These are phyloP conservation scores for Agriopis aurantiaria DNA, from an alignment of 2,888 invertebrate genomes.

Conservation along the genomic window DNA sequence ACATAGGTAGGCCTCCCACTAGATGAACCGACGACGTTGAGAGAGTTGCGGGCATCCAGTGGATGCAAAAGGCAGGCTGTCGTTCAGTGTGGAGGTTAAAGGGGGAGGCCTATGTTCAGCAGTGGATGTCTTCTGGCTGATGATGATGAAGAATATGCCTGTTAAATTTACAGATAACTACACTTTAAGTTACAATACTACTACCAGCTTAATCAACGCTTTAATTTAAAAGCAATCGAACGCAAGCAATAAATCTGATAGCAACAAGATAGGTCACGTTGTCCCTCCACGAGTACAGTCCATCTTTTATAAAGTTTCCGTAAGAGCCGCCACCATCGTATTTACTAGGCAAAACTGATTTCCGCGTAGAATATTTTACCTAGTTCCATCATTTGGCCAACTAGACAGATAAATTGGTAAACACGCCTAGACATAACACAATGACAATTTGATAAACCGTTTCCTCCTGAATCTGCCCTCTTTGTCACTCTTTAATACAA, in stretches of 20 bases:
- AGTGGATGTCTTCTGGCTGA: no score
- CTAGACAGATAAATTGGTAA: neutral
- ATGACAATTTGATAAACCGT: slow-evolving; percentile 45
- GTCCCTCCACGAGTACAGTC: neutral
- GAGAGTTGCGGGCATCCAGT: no score
- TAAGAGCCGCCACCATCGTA: neutral
- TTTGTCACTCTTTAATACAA: slow-evolving; percentile 45
- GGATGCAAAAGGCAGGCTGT: no score
- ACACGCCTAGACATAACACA: slow-evolving; percentile 26
- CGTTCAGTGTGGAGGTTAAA: no score
- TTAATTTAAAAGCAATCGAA: no score
- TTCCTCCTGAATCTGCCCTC: slow-evolving; percentile 41
- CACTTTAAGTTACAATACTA: no score
- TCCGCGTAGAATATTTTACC: neutral
- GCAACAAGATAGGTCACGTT: slow-evolving; percentile 53
- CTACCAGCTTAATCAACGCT: no score
- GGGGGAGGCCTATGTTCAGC: no score
- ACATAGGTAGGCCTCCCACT: no score
- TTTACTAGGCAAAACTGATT: neutral
- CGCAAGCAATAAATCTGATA: slow-evolving; percentile 3
- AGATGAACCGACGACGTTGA: no score
- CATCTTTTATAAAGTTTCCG: neutral
- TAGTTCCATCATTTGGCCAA: neutral
- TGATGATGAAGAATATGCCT: no score
- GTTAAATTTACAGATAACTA: no score